phyloP scores from a whole-genome alignment of 2,113 vertebrate genomes.

The Hippolais icterina region DNA sequence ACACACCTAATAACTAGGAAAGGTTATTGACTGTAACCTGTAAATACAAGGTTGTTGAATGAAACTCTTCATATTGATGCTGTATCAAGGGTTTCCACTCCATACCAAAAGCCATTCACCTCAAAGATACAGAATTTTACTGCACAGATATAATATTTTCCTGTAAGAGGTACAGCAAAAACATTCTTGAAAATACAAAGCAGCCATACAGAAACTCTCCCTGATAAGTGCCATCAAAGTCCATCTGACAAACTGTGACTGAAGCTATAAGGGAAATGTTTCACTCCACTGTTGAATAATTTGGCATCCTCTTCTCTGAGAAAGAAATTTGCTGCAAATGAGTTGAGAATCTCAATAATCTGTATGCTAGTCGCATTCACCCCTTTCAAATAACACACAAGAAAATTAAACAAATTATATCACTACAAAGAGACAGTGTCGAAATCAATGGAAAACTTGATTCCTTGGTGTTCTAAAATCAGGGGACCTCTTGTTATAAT shows the following conservation, averaged over 20 bases:
- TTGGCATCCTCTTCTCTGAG: neutral
- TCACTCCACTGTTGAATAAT: neutral
- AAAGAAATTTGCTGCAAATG: neutral
- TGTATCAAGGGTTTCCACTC: neutral
- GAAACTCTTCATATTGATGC: neutral
- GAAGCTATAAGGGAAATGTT: neutral
- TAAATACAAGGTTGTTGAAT: neutral
- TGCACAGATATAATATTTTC: neutral
- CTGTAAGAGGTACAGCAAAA: neutral
- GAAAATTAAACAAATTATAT: slow-evolving; percentile 1
- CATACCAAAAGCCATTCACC: neutral
- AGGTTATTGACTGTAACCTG: neutral
- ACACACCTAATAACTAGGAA: neutral
- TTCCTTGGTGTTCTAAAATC: neutral
- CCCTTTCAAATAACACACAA: neutral
- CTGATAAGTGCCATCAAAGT: neutral
- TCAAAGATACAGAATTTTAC: neutral
- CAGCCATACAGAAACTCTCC: neutral
- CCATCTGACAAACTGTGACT: neutral
- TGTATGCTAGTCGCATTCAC: neutral
- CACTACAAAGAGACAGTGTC: neutral
- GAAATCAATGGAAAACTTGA: slow-evolving; percentile 14
- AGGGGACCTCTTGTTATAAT: neutral
- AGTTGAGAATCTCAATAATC: neutral
- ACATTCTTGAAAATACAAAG: neutral